Evolutionary conservation across 2,888 invertebrate species (phyloP).

Genomic region (Copidosoma aretas): DNA sequence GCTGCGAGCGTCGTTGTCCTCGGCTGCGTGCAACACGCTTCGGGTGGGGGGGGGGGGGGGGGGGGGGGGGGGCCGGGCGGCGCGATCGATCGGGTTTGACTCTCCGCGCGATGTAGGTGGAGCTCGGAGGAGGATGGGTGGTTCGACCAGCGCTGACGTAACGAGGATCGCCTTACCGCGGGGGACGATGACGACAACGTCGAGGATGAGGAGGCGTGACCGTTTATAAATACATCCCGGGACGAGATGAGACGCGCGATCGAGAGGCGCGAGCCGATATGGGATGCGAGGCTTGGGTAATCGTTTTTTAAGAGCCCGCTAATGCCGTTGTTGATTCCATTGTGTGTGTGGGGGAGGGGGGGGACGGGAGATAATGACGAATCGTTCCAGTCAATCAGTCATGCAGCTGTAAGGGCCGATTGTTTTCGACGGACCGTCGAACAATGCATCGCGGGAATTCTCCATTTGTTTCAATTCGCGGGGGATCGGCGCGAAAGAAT

Average conservation of each 20-base stretch:
- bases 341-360: neutral
- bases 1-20: no score
- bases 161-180: neutral
- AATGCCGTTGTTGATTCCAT: neutral
- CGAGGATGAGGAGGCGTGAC: neutral
- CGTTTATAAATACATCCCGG: no score
- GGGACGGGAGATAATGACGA: neutral
- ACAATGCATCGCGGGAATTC: neutral
- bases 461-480: neutral
- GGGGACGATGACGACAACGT: neutral
- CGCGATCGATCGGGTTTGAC: neutral
- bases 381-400: neutral
- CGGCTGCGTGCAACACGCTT: no score
- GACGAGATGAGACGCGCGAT: neutral
- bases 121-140: neutral
- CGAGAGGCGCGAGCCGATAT: neutral
- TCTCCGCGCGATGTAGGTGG: neutral
- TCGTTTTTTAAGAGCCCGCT: neutral
- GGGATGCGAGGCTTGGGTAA: neutral
- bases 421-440: no score
- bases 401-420: no score
- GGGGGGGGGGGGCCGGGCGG: no score
- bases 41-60: no score
- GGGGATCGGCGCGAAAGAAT: neutral
- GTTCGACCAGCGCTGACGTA: no score